Percentiles rank a stretch among this genome's conserved stretches.
Conservation (phyloP, 2,797 vertebrate species). For the Periophthalmus magnuspinnatus region DNA sequence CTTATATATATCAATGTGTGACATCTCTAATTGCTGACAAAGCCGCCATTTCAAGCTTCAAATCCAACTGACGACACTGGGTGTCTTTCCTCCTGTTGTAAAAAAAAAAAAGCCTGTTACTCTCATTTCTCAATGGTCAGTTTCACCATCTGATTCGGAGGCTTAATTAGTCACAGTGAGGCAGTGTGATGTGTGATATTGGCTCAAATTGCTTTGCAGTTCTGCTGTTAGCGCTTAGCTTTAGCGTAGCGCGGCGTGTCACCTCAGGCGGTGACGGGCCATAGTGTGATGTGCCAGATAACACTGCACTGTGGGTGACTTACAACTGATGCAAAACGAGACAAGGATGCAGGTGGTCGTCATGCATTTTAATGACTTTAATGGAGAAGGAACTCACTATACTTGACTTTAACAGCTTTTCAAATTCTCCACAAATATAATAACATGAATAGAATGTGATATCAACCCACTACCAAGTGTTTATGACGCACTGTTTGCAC, state of each 20-base stretch:
- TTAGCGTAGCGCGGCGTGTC: constrained; percentile 55
- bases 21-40: constrained; percentile 13
- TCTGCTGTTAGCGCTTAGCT: constrained; percentile 51
- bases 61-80: constrained; percentile 27
- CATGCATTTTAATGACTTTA: constrained; percentile 61
- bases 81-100: constrained; percentile 36
- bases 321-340: constrained; percentile 61
- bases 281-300: constrained; percentile 66
- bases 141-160: constrained; percentile 63
- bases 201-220: constrained; percentile 61
- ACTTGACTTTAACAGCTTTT: neutral
- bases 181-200: constrained; percentile 67
- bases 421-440: neutral
- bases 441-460: neutral
- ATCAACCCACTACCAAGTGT: neutral
- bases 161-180: constrained; percentile 69
- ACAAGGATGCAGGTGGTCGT: constrained; percentile 55
- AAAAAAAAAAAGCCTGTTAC: constrained; percentile 42
- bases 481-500: neutral
- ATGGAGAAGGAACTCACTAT: constrained; percentile 13
- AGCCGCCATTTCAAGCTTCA: neutral
- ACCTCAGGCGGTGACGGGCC: constrained; percentile 58
- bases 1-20: neutral
- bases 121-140: constrained; percentile 61
- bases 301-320: constrained; percentile 62